A percentile compares a stretch with the other conserved stretches of the same genome.
phyloP scores from a whole-genome alignment of 2,797 vertebrate genomes.

The Sylvia borin region DNA sequence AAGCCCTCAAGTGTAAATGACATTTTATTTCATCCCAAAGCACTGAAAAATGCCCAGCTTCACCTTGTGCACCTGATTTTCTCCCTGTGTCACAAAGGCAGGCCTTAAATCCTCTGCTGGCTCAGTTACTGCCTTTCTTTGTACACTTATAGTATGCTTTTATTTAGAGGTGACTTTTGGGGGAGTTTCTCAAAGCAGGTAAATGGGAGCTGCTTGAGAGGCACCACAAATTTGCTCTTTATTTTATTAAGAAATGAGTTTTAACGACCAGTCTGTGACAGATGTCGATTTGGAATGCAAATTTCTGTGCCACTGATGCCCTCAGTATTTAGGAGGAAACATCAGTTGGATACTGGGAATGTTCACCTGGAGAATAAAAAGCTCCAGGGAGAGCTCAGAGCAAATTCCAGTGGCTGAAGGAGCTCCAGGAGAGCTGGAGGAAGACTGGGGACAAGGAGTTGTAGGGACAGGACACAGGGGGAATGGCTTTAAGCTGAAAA shows the following conservation, averaged over 20 bases:
- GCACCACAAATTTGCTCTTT: neutral
- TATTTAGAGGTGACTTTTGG: neutral
- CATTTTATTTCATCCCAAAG: neutral
- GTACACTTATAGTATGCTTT: neutral
- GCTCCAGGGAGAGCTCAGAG: neutral
- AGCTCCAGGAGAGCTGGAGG: neutral
- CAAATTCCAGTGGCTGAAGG: neutral
- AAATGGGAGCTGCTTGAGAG: neutral
- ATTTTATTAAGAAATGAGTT: neutral
- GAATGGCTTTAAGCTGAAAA: rapidly evolving
- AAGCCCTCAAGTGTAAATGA: conserved; percentile 88
- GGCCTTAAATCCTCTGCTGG: neutral
- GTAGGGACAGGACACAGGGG: neutral
- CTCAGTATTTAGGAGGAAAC: neutral
- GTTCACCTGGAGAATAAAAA: neutral
- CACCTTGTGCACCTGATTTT: neutral
- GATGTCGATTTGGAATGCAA: neutral
- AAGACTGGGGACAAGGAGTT: neutral
- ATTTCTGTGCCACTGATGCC: neutral
- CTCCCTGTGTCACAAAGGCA: neutral
- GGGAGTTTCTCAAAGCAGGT: neutral
- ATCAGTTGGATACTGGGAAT: neutral
- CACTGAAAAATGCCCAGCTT: neutral
- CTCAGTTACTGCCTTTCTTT: neutral
- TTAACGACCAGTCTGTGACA: neutral